A percentile compares a stretch with the other conserved stretches of the same genome.
These are phyloP conservation scores for Hydractinia echinata DNA, from an alignment of 30 jellyfish, hydroid and myxozoan genomes.

Conservation along the genomic window DNA sequence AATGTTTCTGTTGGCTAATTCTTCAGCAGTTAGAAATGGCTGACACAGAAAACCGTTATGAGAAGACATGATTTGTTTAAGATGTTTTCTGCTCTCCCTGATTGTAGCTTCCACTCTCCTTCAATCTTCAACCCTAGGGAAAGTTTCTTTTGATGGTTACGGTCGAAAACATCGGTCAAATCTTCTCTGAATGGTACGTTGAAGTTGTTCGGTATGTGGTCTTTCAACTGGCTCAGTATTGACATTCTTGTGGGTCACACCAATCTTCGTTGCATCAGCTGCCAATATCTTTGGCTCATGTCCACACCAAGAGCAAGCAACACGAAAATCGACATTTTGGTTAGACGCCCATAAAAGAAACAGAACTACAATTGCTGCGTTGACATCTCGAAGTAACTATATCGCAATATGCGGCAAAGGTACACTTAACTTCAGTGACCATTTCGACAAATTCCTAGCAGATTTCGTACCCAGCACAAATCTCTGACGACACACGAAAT, in stretches of 20 bases:
- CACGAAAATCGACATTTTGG: background rate
- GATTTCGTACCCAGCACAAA: background rate
- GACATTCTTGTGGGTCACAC: background rate
- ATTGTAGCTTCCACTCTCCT: background rate
- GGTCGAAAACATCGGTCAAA: background rate
- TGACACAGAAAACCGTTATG: background rate
- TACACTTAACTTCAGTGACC: background rate
- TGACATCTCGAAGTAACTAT: background rate
- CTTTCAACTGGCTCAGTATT: background rate
- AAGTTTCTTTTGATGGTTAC: background rate
- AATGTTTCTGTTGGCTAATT: background rate
- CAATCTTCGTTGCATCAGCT: background rate
- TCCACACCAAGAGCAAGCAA: background rate
- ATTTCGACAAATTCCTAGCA: background rate
- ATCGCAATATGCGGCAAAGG: background rate
- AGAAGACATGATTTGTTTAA: background rate
- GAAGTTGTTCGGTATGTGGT: background rate
- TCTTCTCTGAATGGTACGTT: background rate
- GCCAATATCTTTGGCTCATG: background rate
- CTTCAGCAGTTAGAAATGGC: background rate
- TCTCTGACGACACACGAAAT: background rate
- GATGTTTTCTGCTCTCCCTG: background rate
- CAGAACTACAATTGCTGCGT: background rate
- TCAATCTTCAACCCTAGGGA: background rate
- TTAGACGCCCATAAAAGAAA: background rate